Evolutionary conservation across 2,113 vertebrate species (phyloP), one percentile per base, ranked within the genome.

Genomic region (Aphelocoma coerulescens): DNA sequence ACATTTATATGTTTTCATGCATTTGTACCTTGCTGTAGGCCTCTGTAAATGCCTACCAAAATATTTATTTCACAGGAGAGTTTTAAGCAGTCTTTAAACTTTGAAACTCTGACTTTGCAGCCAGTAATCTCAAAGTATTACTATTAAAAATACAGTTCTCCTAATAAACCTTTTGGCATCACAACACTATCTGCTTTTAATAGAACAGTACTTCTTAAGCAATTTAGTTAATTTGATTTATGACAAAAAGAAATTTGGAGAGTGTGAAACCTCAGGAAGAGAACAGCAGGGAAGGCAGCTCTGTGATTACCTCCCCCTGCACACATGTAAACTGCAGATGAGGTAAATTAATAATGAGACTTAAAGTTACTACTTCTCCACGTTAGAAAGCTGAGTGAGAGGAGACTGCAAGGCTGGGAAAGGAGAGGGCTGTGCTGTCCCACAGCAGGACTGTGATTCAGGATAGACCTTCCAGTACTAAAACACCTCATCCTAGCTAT

Each of bases 171-270:
- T 73, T 91, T 33, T 20, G 46, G 71, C 43, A 74, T 76, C 43
- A 22, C 66, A 79, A 33, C 54, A 8, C n/a, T 26, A 37, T n/a
- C 48, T 95, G 85, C 44, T 90, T 93, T 90, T 90, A 92, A 95
- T 88, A 84, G 92, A 85, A 83, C 85, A 83, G 85, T 43, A 76
- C 95, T 95, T 91, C 94, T 95, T 86, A 49, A 73, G 95, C 85
- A 96, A 95, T 97, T 95, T 76, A 65, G 71, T 37, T 96, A 95
- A 96, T 96, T 95, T 96, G 67, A 68, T 90, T 94, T 91, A 79
- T 46, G 22, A 91, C 72, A 89, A 78, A 94, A 82, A 94, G 77
- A 78, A 88, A 93, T 93, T 55, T 85, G 71, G 72, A 96, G 96
- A 96, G 92, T 32, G 20, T 27, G 49, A 91, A 91, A 65, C 68